Evolutionary conservation across 2,113 vertebrate genomes (phyloP).

Genomic region (Clarias batrachus): DNA sequence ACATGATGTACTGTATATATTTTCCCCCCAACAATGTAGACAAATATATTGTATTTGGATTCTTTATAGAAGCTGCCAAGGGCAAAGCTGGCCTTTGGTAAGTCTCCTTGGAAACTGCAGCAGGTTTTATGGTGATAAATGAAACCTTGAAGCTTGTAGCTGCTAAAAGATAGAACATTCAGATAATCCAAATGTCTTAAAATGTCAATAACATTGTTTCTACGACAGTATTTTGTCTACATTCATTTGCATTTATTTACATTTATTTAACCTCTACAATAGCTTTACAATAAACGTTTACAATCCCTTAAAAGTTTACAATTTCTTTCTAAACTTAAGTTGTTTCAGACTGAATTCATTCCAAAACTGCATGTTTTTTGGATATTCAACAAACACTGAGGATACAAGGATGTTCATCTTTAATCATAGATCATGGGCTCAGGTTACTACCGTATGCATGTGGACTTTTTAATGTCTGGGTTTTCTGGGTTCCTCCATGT

Average conservation of each 20-base stretch:
- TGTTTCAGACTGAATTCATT: neutral
- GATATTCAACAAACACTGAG: neutral
- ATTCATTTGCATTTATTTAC: neutral
- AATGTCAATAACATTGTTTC: neutral
- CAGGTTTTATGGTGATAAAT: neutral
- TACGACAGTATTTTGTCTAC: neutral
- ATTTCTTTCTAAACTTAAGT: neutral
- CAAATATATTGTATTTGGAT: neutral
- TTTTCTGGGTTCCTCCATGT: neutral
- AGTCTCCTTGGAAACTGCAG: slow-evolving; percentile 29
- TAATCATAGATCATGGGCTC: neutral
- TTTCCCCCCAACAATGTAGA: neutral
- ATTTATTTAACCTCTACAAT: neutral
- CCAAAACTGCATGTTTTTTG: neutral
- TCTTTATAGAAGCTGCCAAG: neutral
- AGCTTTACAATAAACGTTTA: too few species aligned
- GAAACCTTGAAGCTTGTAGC: neutral
- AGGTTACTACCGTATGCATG: neutral
- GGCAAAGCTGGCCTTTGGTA: neutral
- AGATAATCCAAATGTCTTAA: neutral
- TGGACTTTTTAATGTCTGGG: neutral
- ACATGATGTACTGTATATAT: neutral
- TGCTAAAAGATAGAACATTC: neutral
- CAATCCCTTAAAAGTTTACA: too few species aligned
- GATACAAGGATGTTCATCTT: neutral